Evolutionary conservation across 1,140 invertebrate genomes (phyloP).

Genomic region (Marisa cornuarietis): DNA sequence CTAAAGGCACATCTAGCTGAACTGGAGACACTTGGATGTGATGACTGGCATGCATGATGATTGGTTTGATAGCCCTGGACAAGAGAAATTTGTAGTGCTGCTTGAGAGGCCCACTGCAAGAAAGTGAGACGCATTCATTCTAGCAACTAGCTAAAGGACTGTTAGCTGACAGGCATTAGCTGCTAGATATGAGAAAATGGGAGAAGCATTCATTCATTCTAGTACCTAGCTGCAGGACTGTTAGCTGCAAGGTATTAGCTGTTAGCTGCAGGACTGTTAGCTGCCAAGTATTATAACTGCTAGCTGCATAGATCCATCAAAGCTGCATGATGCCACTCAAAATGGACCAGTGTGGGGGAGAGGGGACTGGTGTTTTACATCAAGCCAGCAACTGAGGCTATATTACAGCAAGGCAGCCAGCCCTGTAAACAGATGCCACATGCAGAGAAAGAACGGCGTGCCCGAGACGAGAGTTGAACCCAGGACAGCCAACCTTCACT

Average conservation of each 20-base stretch:
- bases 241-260: neutral
- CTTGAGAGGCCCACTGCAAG: conserved; percentile 45
- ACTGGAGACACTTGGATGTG: neutral
- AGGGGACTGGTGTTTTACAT: no score
- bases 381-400: no score
- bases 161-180: neutral
- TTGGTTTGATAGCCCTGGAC: conserved; percentile 29
- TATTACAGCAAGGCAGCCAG: no score
- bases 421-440: no score
- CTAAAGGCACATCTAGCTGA: neutral
- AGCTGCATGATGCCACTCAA: no score
- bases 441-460: no score
- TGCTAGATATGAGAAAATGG: neutral
- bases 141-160: neutral
- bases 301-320: no score
- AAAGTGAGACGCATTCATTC: conserved; percentile 3
- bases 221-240: neutral
- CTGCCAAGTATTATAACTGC: no score
- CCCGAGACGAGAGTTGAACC: no score
- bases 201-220: neutral
- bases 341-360: no score
- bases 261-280: neutral
- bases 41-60: conserved; percentile 6
- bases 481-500: no score
- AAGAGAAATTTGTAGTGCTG: conserved; percentile 52